Percentiles rank a stretch among this genome's conserved stretches.
Conservation (phyloP, 2,113 vertebrate species). For the Mionectes macconnelli region DNA sequence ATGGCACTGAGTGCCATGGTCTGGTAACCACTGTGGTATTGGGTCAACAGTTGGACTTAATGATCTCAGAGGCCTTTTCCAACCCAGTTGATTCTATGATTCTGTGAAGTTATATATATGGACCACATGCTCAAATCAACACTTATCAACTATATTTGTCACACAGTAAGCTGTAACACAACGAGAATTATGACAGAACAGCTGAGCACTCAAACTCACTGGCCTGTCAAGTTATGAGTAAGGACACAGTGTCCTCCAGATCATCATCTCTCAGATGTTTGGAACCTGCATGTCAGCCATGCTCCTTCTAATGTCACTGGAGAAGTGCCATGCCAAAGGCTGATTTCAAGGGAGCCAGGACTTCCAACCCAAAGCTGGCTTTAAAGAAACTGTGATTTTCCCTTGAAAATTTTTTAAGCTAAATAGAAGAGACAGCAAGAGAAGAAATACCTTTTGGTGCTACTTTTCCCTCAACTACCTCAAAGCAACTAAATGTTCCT, state of each 20-base stretch:
- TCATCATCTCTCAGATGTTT: not conserved
- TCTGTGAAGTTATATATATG: too few species aligned
- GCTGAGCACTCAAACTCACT: not conserved
- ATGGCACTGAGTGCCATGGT: too few species aligned
- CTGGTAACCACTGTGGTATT: too few species aligned
- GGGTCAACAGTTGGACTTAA: too few species aligned
- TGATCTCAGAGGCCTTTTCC: too few species aligned
- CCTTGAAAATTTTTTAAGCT: not conserved
- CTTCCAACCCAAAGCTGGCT: not conserved
- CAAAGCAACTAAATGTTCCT: not conserved
- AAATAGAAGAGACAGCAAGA: not conserved
- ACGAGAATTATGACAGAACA: not conserved
- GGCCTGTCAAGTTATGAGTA: not conserved
- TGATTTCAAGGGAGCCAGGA: not conserved
- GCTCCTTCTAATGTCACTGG: not conserved
- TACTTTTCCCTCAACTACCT: not conserved
- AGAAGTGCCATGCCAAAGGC: rapidly evolving
- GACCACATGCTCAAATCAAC: not conserved
- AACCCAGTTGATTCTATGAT: too few species aligned
- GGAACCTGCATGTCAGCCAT: rapidly evolving
- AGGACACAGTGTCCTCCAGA: not conserved
- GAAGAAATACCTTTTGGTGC: not conserved
- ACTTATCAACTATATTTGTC: not conserved
- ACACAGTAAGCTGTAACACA: not conserved
- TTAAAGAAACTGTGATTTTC: not conserved